These are phyloP conservation scores for Chaetophractus vellerosus DNA, from an alignment of 2,797 vertebrate genomes.

Conservation along the genomic window DNA sequence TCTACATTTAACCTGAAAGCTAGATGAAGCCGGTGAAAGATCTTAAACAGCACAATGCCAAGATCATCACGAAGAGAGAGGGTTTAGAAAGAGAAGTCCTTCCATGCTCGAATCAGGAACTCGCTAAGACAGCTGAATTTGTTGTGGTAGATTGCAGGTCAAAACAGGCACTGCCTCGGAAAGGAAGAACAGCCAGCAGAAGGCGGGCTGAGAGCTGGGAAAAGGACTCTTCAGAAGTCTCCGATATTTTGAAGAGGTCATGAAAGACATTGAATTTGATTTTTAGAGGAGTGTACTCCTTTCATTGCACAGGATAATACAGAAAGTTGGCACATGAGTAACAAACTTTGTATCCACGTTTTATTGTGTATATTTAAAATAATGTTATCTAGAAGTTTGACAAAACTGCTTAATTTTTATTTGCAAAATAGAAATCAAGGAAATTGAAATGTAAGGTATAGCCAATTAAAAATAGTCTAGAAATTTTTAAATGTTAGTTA, in stretches of 20 bases:
- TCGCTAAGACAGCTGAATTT: not conserved
- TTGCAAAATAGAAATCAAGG: slow-evolving; percentile 35
- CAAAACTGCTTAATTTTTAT: slow-evolving; percentile 16
- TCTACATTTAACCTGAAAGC: not conserved
- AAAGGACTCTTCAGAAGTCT: not conserved
- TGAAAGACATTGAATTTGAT: not conserved
- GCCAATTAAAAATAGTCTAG: slow-evolving; percentile 33
- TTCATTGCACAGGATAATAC: not conserved
- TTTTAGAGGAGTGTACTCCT: not conserved
- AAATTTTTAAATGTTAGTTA: not conserved
- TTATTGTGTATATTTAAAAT: not conserved
- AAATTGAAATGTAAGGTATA: slow-evolving; percentile 36
- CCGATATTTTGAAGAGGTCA: slow-evolving; percentile 27
- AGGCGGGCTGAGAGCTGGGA: not conserved
- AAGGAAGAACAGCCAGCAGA: not conserved
- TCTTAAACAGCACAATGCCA: not conserved
- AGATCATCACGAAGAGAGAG: not conserved
- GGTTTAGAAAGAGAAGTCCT: not conserved
- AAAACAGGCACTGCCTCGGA: not conserved
- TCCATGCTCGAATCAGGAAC: not conserved
- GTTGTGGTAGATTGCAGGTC: not conserved
- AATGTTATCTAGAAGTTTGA: slow-evolving; percentile 9
- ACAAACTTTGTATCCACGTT: not conserved
- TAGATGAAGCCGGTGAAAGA: not conserved
- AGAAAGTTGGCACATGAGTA: not conserved